A percentile compares a stretch with the other conserved stretches of the same genome.
Evolutionary conservation across 2,797 vertebrate species (phyloP).

Genomic region (Lepus oiostolus): DNA sequence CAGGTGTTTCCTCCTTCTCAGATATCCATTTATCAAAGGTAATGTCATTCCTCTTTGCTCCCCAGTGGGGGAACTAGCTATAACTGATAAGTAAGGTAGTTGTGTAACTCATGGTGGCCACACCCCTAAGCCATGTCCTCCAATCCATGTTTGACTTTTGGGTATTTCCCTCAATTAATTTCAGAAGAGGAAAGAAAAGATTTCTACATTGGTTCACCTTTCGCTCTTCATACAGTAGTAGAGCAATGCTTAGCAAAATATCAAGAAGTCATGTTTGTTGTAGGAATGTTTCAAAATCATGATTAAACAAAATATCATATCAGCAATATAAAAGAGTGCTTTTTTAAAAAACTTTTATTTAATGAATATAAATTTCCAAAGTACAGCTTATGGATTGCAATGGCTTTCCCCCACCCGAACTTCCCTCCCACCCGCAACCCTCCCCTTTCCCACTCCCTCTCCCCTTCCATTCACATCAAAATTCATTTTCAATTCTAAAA

Average conservation of each 20-base stretch:
- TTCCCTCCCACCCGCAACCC: no score
- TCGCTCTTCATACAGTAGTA: background rate
- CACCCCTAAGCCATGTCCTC: background rate
- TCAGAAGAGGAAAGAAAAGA: background rate
- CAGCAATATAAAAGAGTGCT: background rate
- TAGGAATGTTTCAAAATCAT: slow-evolving; percentile 18
- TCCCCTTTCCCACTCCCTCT: no score
- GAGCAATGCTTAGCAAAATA: background rate
- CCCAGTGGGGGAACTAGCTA: background rate
- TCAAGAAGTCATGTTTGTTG: background rate
- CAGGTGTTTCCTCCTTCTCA: background rate
- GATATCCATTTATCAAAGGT: background rate
- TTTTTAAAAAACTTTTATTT: background rate
- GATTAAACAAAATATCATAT: slow-evolving; percentile 6
- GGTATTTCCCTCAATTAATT: background rate
- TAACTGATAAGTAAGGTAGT: background rate
- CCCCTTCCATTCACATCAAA: background rate
- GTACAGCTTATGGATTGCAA: no score
- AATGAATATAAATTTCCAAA: background rate
- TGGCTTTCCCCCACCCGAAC: no score
- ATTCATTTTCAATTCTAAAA: background rate
- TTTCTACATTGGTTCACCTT: background rate
- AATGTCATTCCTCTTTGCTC: background rate
- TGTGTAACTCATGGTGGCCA: background rate
- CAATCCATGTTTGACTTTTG: background rate